Base-by-base conservation (phyloP, 1,140 invertebrate species). In the Helicoverpa armigera region DNA sequence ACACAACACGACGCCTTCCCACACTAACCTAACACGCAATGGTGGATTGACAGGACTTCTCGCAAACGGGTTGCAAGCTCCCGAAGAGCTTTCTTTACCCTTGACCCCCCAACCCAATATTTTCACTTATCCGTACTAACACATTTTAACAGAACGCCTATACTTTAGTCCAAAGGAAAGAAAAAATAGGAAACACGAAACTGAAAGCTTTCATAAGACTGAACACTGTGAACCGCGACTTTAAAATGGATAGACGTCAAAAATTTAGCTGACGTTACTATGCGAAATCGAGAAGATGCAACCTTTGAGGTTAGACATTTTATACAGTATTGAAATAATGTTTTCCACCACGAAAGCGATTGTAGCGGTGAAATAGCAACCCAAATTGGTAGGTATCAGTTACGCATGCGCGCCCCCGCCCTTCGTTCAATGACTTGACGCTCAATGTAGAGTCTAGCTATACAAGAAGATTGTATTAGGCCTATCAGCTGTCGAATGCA, bases 341-440 rank as follows among this genome's bases (percentile, higher is more conserved):
- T 61, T 84, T 82, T 79, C 74, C 58, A 77, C 61, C n/a, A 77
- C 48, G 16, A 53, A 31, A n/a, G 74, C 60, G 16, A 29, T 54
- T 48, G 53, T n/a, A 23, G 48, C 58, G 23, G 31, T 23, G 80
- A 80, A 23, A 82, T 91, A 85, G 90, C 88, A 92, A 92, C 90
- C 81, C 89, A 83, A 70, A 70, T 61, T 80, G 63, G 74, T 82
- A 83, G 83, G 53, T 51, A 31, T 31, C 35, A 29, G 75, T 63
- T 14, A 76, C 90, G 91, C 91, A 91, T 89, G 91, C 91, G 91
- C 83, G 85, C 85, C 86, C 84, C 90, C 90, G 86, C 90, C 91
- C 90, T 82, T 78, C 90, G 91, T 88, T 93, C 91, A 93, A 93
- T 93, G 90, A 89, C 86, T 89, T 86, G 51, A 72, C 80, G 72